Percentiles rank a stretch among this genome's conserved stretches.
phyloP scores from a whole-genome alignment of 37 sponge, comb jelly and placozoan species.

The Ianthella basta region DNA sequence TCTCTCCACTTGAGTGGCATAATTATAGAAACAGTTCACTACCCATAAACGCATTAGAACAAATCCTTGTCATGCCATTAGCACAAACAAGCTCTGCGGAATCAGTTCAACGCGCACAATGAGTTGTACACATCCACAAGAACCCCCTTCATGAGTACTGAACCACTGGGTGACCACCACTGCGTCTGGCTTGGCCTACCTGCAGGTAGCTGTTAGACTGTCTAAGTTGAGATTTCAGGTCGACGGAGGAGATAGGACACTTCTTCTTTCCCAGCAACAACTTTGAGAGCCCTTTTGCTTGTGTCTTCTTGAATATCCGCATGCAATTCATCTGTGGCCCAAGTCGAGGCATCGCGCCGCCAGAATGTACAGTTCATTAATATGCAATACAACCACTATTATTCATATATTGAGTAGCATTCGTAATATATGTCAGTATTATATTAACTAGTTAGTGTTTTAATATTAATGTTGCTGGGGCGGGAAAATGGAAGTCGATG shows the following conservation, averaged over 20 bases:
- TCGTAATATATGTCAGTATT: too few species aligned
- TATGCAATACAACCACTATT: too few species aligned
- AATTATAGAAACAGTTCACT: too few species aligned
- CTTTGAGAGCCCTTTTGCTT: not conserved
- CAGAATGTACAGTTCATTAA: too few species aligned
- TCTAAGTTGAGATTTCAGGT: not conserved
- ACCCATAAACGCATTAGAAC: too few species aligned
- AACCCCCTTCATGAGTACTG: not conserved
- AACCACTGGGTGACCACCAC: slow-evolving; percentile 50
- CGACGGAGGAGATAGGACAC: not conserved
- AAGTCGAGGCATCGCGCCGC: too few species aligned
- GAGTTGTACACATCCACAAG: too few species aligned
- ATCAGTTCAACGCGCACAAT: too few species aligned
- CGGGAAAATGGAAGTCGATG: slow-evolving; percentile 17
- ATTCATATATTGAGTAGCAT: too few species aligned
- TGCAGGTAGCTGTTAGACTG: not conserved
- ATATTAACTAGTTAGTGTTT: not conserved
- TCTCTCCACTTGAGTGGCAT: too few species aligned
- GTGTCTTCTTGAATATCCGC: not conserved
- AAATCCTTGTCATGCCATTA: too few species aligned
- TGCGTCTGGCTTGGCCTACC: slow-evolving; percentile 32
- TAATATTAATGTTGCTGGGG: not conserved
- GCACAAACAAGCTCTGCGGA: too few species aligned
- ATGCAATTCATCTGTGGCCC: not conserved
- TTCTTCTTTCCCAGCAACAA: not conserved